These are phyloP conservation scores for Pangasius krempfi DNA, from an alignment of 2,797 vertebrate species.

Conservation along the genomic window DNA sequence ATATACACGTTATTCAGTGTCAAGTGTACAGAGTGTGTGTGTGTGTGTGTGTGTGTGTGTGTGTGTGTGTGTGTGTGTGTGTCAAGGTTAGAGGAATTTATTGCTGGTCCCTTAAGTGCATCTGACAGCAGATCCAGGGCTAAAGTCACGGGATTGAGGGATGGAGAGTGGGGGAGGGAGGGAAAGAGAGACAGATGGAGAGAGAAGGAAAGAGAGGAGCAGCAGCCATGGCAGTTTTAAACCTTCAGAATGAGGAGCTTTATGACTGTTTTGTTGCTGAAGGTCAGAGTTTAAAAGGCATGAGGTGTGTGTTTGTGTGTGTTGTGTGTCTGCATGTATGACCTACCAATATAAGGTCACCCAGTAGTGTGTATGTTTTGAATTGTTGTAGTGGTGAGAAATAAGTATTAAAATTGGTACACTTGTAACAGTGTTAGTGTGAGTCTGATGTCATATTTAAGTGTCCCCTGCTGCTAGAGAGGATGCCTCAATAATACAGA, in stretches of 20 bases:
- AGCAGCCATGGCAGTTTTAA: conserved; percentile 68
- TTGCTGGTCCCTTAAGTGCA: conserved; percentile 60
- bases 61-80: background rate
- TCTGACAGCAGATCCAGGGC: conserved; percentile 60
- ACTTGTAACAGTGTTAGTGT: background rate
- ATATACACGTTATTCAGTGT: conserved; percentile 36
- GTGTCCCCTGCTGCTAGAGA: background rate
- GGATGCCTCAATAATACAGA: too few species aligned
- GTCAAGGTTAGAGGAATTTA: conserved; percentile 54
- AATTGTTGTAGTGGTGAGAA: background rate
- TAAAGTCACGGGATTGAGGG: conserved; percentile 61
- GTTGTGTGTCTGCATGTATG: background rate
- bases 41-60: conserved; percentile 24
- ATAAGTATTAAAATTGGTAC: background rate
- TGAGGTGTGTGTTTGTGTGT: background rate
- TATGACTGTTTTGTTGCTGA: conserved; percentile 68
- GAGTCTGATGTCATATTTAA: background rate
- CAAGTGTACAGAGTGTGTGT: background rate
- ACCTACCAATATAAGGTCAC: background rate
- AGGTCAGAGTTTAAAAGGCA: conserved; percentile 60
- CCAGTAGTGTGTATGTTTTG: background rate
- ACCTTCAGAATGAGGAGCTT: conserved; percentile 70
- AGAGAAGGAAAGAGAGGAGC: conserved; percentile 43
- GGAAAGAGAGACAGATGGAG: background rate
- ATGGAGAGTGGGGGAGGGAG: background rate